Percentiles rank a stretch among this genome's conserved stretches.
Conservation (phyloP, 2,113 vertebrate species). For the Solea solea region DNA sequence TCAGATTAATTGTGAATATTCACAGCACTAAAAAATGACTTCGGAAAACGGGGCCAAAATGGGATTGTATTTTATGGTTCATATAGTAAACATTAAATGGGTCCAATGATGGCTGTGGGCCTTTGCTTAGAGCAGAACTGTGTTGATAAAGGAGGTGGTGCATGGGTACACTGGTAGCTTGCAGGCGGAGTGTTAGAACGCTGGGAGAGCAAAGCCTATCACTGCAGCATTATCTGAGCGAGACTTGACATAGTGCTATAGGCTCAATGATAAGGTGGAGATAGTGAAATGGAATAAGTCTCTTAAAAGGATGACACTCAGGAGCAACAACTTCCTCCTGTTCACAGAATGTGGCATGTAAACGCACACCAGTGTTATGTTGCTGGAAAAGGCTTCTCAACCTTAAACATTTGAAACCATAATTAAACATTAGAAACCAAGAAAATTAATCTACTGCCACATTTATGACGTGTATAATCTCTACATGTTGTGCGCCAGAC, state of each 20-base stretch:
- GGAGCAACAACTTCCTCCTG: slow-evolving; percentile 55
- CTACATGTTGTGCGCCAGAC: slow-evolving; percentile 16
- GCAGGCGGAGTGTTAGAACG: slow-evolving; percentile 53
- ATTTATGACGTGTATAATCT: slow-evolving; percentile 52
- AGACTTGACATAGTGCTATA: slow-evolving; percentile 59
- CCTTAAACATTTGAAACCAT: slow-evolving; percentile 56
- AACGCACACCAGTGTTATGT: slow-evolving; percentile 35
- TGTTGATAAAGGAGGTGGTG: slow-evolving; percentile 54
- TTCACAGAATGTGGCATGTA: slow-evolving; percentile 47
- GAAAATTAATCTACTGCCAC: slow-evolving; percentile 44
- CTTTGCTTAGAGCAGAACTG: slow-evolving; percentile 58
- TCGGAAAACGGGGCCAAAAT: slow-evolving; percentile 63
- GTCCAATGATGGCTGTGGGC: slow-evolving; percentile 60
- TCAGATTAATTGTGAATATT: slow-evolving; percentile 81
- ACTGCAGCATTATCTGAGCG: slow-evolving; percentile 67
- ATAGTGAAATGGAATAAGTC: slow-evolving; percentile 58
- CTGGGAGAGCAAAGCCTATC: slow-evolving; percentile 62
- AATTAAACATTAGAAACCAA: slow-evolving; percentile 56
- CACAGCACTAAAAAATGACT: slow-evolving; percentile 52
- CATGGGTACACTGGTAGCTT: slow-evolving; percentile 51
- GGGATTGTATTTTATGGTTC: slow-evolving; percentile 76
- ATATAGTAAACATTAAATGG: slow-evolving; percentile 80
- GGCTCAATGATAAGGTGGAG: slow-evolving; percentile 72
- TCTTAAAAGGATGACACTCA: slow-evolving; percentile 59
- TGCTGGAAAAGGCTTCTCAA: slow-evolving; percentile 59